Percentiles rank a stretch among this genome's conserved stretches.
Evolutionary conservation across 2,888 invertebrate species (phyloP).

Genomic region (Clusia tigrina): DNA sequence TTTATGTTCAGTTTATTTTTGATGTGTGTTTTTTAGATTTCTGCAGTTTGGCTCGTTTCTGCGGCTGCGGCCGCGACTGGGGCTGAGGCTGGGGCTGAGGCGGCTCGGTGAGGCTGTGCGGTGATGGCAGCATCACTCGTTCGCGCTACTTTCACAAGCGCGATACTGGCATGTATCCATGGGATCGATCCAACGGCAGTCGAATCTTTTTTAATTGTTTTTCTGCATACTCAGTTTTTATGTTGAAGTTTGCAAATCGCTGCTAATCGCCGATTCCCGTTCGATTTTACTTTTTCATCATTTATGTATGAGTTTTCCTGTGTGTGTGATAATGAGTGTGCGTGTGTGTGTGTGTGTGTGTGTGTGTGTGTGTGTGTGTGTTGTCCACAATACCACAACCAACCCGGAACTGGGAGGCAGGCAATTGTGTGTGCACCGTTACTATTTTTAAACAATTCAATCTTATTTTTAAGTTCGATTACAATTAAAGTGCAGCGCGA

Average conservation of each 20-base stretch:
- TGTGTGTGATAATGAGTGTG: no score
- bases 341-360: no score
- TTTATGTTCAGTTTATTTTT: slow-evolving; percentile 39
- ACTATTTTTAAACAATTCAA: neutral
- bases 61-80: no score
- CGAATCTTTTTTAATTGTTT: slow-evolving; percentile 4
- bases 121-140: neutral
- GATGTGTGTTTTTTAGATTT: slow-evolving; percentile 10
- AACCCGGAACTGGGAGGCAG: neutral
- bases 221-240: no score
- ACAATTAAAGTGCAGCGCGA: neutral
- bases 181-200: neutral
- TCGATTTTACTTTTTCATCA: no score
- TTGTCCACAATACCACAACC: neutral
- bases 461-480: neutral
- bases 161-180: neutral
- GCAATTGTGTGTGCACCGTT: neutral
- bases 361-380: neutral
- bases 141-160: slow-evolving; percentile 1
- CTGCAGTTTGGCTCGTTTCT: neutral
- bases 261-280: neutral
- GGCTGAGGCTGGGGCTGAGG: no score
- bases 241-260: neutral
- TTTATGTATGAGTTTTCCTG: no score
- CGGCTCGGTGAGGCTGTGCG: no score